Conservation (phyloP, 2,113 vertebrate genomes). For the Perognathus longimembris region DNA sequence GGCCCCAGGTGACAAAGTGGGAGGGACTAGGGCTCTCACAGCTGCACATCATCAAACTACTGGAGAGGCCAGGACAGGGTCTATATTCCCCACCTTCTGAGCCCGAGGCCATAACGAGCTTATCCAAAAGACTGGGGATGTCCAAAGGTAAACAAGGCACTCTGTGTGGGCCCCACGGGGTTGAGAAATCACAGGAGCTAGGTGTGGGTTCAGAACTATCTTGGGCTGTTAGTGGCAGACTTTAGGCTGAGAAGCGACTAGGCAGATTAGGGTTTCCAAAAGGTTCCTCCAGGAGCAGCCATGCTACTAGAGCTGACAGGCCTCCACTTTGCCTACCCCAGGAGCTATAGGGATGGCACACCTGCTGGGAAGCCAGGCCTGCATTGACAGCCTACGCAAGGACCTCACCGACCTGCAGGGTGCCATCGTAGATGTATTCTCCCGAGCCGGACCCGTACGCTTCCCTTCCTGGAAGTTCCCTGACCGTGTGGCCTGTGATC, state of each 20-base stretch:
- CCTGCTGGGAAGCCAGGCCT: slow-evolving; percentile 89
- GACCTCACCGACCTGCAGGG: slow-evolving; percentile 95
- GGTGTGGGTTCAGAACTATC: background rate
- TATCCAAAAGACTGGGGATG: background rate
- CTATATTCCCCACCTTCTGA: background rate
- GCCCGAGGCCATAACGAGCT: background rate
- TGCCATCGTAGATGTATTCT: slow-evolving; percentile 91
- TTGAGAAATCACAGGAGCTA: background rate
- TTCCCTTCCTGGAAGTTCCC: slow-evolving; percentile 97
- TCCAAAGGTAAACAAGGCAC: background rate
- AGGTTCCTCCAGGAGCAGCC: background rate
- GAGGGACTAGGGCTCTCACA: background rate
- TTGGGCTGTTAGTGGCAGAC: background rate
- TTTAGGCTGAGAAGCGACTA: background rate
- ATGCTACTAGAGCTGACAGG: background rate
- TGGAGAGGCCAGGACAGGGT: background rate
- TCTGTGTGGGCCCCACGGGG: background rate
- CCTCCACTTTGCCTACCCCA: background rate
- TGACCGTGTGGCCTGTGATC: slow-evolving; percentile 90
- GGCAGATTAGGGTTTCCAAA: background rate
- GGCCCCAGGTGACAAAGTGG: background rate
- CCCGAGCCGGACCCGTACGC: slow-evolving; percentile 88
- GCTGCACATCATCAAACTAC: too few relatives aligned
- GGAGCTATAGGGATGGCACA: slow-evolving; percentile 80
- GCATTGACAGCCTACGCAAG: slow-evolving; percentile 92